Evolutionary conservation across 1,140 invertebrate species (phyloP).

Genomic region (Octopus bimaculoides): DNA sequence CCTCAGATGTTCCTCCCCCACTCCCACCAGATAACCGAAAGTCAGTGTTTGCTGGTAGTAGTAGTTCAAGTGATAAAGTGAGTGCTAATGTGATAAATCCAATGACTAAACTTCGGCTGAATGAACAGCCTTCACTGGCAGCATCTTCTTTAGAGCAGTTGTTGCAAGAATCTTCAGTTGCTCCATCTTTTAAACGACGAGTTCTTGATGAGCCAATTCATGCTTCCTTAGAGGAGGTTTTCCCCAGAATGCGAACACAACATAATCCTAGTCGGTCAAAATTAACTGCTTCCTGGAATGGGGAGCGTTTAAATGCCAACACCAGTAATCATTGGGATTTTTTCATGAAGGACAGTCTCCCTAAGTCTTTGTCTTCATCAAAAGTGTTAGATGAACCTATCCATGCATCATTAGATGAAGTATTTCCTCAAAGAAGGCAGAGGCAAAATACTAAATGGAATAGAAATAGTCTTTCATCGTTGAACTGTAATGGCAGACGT

Average conservation of each 20-base stretch:
- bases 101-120: not conserved
- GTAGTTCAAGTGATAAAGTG: not conserved
- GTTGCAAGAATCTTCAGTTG: not conserved
- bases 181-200: not conserved
- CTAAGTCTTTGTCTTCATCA: not conserved
- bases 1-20: not conserved
- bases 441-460: not conserved
- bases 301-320: not conserved
- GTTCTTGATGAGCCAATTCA: not conserved
- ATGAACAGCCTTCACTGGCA: not conserved
- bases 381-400: not conserved
- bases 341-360: not conserved
- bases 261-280: not conserved
- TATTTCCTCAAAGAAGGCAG: not conserved
- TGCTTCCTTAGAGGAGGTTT: not conserved
- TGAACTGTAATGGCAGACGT: not conserved
- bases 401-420: conserved; percentile 1
- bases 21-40: not conserved
- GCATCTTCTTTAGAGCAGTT: not conserved
- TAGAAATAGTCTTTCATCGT: not conserved
- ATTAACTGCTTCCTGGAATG: conserved; percentile 1
- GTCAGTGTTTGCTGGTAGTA: not conserved
- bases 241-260: not conserved
- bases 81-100: not conserved
- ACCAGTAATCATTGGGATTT: not conserved